phyloP scores from a whole-genome alignment of 2,797 vertebrate species.

The Notolepis coatsorum region DNA sequence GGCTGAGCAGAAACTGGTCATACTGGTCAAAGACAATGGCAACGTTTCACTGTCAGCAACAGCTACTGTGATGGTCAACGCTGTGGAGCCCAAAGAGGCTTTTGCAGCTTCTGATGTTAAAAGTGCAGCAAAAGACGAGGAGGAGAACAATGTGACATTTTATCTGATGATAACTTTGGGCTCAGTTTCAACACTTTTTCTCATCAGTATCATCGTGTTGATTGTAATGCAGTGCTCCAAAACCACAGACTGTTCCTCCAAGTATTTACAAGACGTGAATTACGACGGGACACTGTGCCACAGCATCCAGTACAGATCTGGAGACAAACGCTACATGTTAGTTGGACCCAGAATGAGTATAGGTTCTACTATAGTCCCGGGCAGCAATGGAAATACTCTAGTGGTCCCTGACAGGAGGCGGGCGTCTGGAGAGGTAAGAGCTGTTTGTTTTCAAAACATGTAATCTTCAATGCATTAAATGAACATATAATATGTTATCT shows the following conservation, averaged over 20 bases:
- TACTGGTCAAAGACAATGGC: slow-evolving; percentile 68
- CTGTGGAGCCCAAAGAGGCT: slow-evolving; percentile 58
- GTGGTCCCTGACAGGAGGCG: slow-evolving; percentile 48
- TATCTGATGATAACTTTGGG: slow-evolving; percentile 59
- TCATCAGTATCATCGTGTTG: slow-evolving; percentile 59
- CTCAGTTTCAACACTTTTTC: slow-evolving; percentile 55
- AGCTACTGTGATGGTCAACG: slow-evolving; percentile 41
- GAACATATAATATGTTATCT: too few relatives aligned
- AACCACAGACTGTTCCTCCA: slow-evolving; percentile 48
- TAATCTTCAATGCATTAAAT: too few relatives aligned
- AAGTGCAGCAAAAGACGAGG: slow-evolving; percentile 23
- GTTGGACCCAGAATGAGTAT: slow-evolving; percentile 65
- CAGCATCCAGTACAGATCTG: slow-evolving; percentile 67
- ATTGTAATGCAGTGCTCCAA: slow-evolving; percentile 66
- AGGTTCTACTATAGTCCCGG: slow-evolving; percentile 52
- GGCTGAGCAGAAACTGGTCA: slow-evolving; percentile 60
- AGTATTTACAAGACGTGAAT: slow-evolving; percentile 49
- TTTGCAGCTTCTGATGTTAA: slow-evolving; percentile 52
- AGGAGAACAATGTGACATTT: slow-evolving; percentile 53
- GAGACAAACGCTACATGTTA: slow-evolving; percentile 66
- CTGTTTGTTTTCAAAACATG: too few relatives aligned
- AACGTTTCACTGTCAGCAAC: slow-evolving; percentile 58
- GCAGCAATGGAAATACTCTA: slow-evolving; percentile 60
- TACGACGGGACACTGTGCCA: slow-evolving; percentile 58
- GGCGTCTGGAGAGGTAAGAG: slow-evolving; percentile 51